Conservation (phyloP, 2,113 vertebrate species). For the Sporophila hypoxantha region DNA sequence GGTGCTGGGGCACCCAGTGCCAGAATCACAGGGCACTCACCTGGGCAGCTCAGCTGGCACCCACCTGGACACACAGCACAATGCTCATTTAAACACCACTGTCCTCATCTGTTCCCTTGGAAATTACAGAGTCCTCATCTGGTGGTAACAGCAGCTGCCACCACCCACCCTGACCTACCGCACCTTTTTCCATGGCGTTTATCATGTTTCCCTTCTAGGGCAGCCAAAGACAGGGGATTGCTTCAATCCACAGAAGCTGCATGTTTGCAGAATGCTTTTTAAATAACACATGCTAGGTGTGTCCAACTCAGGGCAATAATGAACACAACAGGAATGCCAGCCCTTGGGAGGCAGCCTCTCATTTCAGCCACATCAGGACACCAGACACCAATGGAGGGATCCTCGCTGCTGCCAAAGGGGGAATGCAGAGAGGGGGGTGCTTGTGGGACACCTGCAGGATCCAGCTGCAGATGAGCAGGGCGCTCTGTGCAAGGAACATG, state of each 20-base stretch:
- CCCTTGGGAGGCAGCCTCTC: neutral
- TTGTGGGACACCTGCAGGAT: accelerated
- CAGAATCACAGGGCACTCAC: neutral
- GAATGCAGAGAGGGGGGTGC: neutral
- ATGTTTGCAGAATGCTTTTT: neutral
- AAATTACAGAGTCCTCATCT: neutral
- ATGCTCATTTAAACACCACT: neutral
- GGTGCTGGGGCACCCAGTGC: accelerated
- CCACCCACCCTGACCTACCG: neutral
- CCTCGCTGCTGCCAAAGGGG: accelerated
- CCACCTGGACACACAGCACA: neutral
- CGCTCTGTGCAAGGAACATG: neutral
- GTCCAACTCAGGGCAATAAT: neutral
- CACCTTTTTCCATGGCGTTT: accelerated
- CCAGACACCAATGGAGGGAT: accelerated
- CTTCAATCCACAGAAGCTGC: neutral
- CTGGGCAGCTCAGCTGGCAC: neutral
- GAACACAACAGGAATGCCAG: neutral
- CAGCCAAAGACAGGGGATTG: neutral
- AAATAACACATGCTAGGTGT: neutral
- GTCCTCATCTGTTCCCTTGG: neutral
- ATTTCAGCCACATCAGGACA: neutral
- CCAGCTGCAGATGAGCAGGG: neutral
- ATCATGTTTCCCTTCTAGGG: neutral
- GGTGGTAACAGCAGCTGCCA: neutral